A percentile compares a stretch with the other conserved stretches of the same genome.
Conservation (phyloP, 2,888 invertebrate species). For the Enoplolaimus lenunculus region DNA sequence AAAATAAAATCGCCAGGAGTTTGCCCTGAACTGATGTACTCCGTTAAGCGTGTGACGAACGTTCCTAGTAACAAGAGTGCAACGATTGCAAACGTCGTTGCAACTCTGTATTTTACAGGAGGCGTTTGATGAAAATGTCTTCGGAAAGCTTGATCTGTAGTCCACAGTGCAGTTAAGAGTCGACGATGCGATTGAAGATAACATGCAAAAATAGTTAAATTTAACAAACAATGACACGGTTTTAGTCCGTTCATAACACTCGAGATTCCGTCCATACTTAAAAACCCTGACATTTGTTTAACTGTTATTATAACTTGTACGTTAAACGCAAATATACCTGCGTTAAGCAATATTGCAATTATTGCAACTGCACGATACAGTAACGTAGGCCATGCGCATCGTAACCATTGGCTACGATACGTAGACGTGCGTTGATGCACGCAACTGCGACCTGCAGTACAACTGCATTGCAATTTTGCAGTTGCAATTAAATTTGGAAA, state of each 20-base stretch:
- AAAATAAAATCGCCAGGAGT: not conserved
- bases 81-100: not conserved
- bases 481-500: no score
- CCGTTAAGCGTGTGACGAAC: not conserved
- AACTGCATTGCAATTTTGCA: no score
- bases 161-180: not conserved
- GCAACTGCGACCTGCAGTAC: no score
- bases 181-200: not conserved
- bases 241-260: constrained; percentile 9
- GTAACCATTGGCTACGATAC: no score
- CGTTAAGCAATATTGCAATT: no score
- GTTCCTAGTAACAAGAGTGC: not conserved
- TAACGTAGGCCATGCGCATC: no score
- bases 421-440: no score
- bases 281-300: not conserved
- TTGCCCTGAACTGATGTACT: not conserved
- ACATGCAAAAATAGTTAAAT: not conserved
- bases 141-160: not conserved
- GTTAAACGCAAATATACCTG: not conserved
- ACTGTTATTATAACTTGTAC: not conserved
- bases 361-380: no score
- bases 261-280: not conserved
- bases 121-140: not conserved
- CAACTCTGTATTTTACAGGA: not conserved
- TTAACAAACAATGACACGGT: constrained; percentile 4